A percentile compares a stretch with the other conserved stretches of the same genome.
phyloP scores from a whole-genome alignment of 2,797 vertebrate species.

The Epinephelus awoara region DNA sequence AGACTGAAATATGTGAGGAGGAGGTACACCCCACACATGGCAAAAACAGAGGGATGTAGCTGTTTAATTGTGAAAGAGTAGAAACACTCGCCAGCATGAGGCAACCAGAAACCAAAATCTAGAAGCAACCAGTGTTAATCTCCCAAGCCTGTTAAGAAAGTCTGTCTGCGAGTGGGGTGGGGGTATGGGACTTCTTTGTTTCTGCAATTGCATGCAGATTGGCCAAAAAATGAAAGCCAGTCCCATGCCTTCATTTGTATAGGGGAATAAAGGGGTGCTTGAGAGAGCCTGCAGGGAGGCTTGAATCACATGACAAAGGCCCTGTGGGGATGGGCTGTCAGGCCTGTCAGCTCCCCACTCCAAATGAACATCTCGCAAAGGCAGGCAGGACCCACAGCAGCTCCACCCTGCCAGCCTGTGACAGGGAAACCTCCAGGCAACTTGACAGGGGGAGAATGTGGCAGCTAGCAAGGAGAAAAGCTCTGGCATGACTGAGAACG shows the following conservation, averaged over 20 bases:
- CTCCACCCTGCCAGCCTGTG: slow-evolving; percentile 92
- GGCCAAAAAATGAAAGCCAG: slow-evolving; percentile 82
- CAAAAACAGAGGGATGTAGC: slow-evolving; percentile 80
- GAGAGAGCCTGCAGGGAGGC: slow-evolving; percentile 87
- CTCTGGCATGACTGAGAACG: slow-evolving; percentile 90
- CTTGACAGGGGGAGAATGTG: slow-evolving; percentile 98
- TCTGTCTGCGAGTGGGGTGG: slow-evolving; percentile 78
- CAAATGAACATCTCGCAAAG: slow-evolving; percentile 99
- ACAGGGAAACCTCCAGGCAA: slow-evolving; percentile 96
- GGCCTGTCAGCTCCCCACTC: slow-evolving; percentile 94
- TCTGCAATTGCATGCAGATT: slow-evolving; percentile 86
- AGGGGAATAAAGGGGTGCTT: slow-evolving; percentile 87
- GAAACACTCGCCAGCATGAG: slow-evolving; percentile 83
- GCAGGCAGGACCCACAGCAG: slow-evolving; percentile 88
- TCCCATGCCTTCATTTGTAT: slow-evolving; percentile 88
- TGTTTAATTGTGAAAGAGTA: slow-evolving; percentile 82
- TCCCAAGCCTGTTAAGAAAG: slow-evolving; percentile 87
- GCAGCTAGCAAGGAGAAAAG: slow-evolving; percentile 91
- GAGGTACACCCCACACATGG: slow-evolving; percentile 74
- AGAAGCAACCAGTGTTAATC: slow-evolving; percentile 89
- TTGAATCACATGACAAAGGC: slow-evolving; percentile 90
- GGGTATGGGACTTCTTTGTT: slow-evolving; percentile 85
- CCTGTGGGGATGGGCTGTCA: slow-evolving; percentile 96
- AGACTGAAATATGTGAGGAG: slow-evolving; percentile 70
- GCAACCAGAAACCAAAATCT: slow-evolving; percentile 80